Percentiles rank a stretch among this genome's conserved stretches.
Evolutionary conservation across 2,797 vertebrate genomes (phyloP).

Genomic region (Melanotaenia pygmaea): DNA sequence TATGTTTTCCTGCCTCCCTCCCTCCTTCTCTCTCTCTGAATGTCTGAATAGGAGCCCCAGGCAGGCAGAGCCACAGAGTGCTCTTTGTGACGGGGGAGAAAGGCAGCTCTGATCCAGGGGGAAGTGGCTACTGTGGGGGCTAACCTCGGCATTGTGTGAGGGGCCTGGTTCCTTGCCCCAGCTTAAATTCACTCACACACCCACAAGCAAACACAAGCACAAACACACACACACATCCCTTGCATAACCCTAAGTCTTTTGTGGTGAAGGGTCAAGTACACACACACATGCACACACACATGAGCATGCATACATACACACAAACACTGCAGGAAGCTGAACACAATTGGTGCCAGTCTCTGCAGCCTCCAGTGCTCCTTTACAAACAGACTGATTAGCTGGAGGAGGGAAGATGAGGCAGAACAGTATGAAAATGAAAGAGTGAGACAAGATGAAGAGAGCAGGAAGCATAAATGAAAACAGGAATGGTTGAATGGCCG

Average conservation of each 20-base stretch:
- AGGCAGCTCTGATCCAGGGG: conserved; percentile 79
- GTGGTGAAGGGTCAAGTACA: conserved; percentile 76
- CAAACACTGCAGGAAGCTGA: conserved; percentile 69
- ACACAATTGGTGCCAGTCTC: conserved; percentile 74
- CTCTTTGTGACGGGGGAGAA: conserved; percentile 79
- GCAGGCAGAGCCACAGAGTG: conserved; percentile 77
- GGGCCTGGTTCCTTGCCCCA: conserved; percentile 70
- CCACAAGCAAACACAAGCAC: conserved; percentile 54
- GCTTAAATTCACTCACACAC: conserved; percentile 70
- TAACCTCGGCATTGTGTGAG: conserved; percentile 76
- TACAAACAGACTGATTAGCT: conserved; percentile 64
- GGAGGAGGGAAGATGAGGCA: conserved; percentile 33
- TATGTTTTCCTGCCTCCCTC: conserved; percentile 63
- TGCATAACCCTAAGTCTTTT: conserved; percentile 71
- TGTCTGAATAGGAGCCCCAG: conserved; percentile 73
- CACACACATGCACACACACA: conserved; percentile 51
- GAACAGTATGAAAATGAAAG: conserved; percentile 47
- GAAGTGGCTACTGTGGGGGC: conserved; percentile 76
- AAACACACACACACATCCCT: conserved; percentile 44
- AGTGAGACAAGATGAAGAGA: conserved; percentile 44
- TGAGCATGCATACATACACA: conserved; percentile 19
- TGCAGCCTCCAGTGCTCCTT: conserved; percentile 64
- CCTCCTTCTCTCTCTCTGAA: conserved; percentile 55
- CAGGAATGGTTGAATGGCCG: conserved; percentile 39
- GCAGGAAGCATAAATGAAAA: conserved; percentile 13